Percentiles rank a stretch among this genome's conserved stretches.
phyloP scores from a whole-genome alignment of 2,797 vertebrate genomes.

The Poliocrania exsul region DNA sequence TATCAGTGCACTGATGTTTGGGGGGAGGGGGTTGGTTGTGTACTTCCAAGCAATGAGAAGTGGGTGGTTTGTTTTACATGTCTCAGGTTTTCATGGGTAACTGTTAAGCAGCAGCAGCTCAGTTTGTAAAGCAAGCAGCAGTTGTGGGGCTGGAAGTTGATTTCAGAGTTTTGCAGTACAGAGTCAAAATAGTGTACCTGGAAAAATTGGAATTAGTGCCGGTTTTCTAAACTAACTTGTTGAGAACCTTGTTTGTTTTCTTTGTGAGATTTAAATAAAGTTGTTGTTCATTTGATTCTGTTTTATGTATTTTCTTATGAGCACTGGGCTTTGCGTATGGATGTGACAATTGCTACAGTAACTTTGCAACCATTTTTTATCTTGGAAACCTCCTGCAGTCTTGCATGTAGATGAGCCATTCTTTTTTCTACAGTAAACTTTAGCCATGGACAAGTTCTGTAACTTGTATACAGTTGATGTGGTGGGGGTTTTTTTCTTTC shows the following conservation, averaged over 20 bases:
- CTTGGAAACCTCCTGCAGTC: background rate
- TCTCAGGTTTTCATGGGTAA: background rate
- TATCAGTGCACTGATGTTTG: background rate
- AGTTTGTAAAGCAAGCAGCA: background rate
- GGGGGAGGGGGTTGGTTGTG: background rate
- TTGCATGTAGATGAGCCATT: background rate
- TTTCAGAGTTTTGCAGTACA: background rate
- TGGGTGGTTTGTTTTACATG: background rate
- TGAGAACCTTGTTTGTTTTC: background rate
- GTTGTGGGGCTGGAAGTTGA: background rate
- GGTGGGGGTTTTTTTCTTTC: too few relatives aligned
- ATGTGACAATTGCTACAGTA: fast-evolving
- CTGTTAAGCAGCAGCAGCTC: background rate
- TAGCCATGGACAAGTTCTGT: fast-evolving
- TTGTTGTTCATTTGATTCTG: background rate
- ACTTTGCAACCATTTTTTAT: background rate
- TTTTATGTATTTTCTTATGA: background rate
- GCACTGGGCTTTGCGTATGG: background rate
- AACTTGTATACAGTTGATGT: background rate
- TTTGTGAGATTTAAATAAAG: constrained; percentile 47
- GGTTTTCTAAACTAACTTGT: background rate
- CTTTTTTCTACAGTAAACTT: background rate
- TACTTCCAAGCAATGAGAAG: fast-evolving
- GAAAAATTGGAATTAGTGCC: background rate
- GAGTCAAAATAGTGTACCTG: too few relatives aligned